Evolutionary conservation across 2,797 vertebrate species (phyloP).

Genomic region (Helicolenus hilgendorfi): DNA sequence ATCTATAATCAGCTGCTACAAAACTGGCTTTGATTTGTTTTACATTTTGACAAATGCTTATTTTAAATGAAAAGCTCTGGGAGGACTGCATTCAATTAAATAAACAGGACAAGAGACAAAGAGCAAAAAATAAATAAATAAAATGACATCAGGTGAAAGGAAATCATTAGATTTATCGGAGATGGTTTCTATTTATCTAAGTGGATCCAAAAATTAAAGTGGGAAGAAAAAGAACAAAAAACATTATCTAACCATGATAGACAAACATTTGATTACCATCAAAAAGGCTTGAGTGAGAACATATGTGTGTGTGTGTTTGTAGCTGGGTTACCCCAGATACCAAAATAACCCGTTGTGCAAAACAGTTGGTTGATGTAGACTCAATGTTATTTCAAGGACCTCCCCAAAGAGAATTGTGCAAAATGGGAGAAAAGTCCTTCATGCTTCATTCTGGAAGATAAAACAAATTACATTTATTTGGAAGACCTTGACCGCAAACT

Average conservation of each 20-base stretch:
- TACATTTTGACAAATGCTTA: neutral
- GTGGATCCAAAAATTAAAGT: neutral
- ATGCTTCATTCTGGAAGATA: slow-evolving; percentile 73
- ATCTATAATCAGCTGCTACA: neutral
- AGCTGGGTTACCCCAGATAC: slow-evolving; percentile 78
- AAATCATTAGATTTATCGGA: neutral
- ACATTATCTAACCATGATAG: neutral
- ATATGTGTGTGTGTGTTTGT: slow-evolving; percentile 53
- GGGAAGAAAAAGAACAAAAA: neutral
- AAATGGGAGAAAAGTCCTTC: slow-evolving; percentile 77
- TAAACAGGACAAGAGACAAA: neutral
- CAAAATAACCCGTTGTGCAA: slow-evolving; percentile 77
- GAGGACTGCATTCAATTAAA: neutral
- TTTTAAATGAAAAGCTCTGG: neutral
- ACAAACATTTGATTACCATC: slow-evolving; percentile 38
- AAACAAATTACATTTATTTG: slow-evolving; percentile 71
- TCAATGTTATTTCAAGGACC: slow-evolving; percentile 86
- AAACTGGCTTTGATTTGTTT: neutral
- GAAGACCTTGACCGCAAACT: slow-evolving; percentile 56
- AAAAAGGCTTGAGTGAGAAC: slow-evolving; percentile 26
- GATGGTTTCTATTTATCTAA: neutral
- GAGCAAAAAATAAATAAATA: no score
- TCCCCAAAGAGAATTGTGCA: slow-evolving; percentile 77
- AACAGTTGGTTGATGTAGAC: slow-evolving; percentile 69
- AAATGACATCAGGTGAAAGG: neutral